Conservation (phyloP, 1,140 invertebrate species). For the Idris sp. region DNA sequence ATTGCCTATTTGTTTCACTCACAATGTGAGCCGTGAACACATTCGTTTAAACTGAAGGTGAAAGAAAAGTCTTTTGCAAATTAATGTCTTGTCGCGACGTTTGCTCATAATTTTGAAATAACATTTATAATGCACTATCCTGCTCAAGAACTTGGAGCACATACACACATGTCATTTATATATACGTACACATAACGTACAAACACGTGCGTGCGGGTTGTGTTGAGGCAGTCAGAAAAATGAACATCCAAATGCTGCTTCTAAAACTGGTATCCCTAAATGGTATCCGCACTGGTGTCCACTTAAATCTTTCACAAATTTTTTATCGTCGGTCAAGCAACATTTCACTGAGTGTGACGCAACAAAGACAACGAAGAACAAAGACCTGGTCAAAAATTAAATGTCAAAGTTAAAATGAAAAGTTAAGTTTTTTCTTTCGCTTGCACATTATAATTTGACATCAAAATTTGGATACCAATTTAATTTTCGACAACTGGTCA, state of each 20-base stretch:
- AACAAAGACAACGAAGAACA: background rate
- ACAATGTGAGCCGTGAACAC: too few relatives aligned
- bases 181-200: slow-evolving; percentile 17
- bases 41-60: background rate
- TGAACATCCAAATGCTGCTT: slow-evolving; percentile 9
- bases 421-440: slow-evolving; percentile 20
- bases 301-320: too few relatives aligned
- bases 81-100: background rate
- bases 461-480: too few relatives aligned
- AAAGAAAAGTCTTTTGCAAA: background rate
- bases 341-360: too few relatives aligned
- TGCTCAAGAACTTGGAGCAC: background rate
- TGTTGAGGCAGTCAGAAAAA: background rate
- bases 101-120: slow-evolving; percentile 1
- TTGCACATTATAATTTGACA: slow-evolving; percentile 23
- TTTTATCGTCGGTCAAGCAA: too few relatives aligned
- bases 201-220: slow-evolving; percentile 13
- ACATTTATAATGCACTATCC: background rate
- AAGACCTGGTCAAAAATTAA: slow-evolving; percentile 10
- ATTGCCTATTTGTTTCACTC: too few relatives aligned
- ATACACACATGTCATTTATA: background rate
- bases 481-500: too few relatives aligned
- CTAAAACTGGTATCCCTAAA: background rate
- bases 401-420: slow-evolving; percentile 1
- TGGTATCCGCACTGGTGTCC: background rate